Conservation (phyloP, 92 coral and sea anemone genomes). For the Epizoanthus ramosus region DNA sequence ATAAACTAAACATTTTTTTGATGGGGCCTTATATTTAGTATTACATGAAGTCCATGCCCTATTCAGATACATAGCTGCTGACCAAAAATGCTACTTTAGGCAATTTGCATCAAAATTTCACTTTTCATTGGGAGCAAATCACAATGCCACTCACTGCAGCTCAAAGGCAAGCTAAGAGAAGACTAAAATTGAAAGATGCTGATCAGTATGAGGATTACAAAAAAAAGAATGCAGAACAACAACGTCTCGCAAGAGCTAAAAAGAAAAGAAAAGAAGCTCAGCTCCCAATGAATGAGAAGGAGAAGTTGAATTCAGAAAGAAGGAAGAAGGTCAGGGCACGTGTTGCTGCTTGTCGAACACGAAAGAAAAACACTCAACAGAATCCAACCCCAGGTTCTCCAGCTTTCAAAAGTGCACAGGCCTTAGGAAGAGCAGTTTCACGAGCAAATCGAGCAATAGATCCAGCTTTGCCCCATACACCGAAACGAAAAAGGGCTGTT, state of each 20-base stretch:
- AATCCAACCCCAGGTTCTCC: slow-evolving; percentile 56
- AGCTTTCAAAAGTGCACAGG: slow-evolving; percentile 46
- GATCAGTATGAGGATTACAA: slow-evolving; percentile 51
- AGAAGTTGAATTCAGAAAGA: slow-evolving; percentile 40
- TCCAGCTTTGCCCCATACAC: slow-evolving; percentile 44
- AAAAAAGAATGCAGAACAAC: slow-evolving; percentile 47
- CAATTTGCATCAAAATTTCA: background rate
- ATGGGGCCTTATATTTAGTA: slow-evolving; percentile 40
- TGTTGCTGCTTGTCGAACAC: slow-evolving; percentile 39
- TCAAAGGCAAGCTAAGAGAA: slow-evolving; percentile 48
- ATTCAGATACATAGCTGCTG: slow-evolving; percentile 26
- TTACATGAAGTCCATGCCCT: slow-evolving; percentile 28
- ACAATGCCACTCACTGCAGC: slow-evolving; percentile 53
- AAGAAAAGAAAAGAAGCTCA: slow-evolving; percentile 47
- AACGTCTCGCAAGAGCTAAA: slow-evolving; percentile 38
- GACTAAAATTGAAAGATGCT: slow-evolving; percentile 40
- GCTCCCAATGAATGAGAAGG: slow-evolving; percentile 45
- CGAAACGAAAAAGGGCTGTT: slow-evolving; percentile 42
- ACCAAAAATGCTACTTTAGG: slow-evolving; percentile 27
- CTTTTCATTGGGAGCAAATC: slow-evolving; percentile 26
- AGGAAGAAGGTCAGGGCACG: slow-evolving; percentile 50
- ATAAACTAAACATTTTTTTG: no score
- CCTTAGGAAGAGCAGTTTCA: slow-evolving; percentile 53
- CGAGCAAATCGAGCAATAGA: slow-evolving; percentile 36
- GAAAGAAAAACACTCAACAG: slow-evolving; percentile 43